A percentile compares a stretch with the other conserved stretches of the same genome.
Evolutionary conservation across 2,113 vertebrate species (phyloP).

Genomic region (Colossoma macropomum): DNA sequence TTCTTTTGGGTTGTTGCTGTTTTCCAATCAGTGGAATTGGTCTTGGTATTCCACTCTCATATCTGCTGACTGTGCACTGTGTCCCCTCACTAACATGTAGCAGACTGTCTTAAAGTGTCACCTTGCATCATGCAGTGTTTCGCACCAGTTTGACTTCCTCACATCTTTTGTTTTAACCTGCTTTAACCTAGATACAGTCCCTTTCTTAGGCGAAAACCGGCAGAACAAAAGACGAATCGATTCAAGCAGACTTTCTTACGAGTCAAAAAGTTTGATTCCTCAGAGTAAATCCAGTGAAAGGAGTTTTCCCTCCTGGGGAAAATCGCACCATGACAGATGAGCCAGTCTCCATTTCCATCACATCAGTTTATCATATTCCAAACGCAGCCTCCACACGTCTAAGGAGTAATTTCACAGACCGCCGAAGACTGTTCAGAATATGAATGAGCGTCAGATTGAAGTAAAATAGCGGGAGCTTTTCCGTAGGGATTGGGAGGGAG

Average conservation of each 20-base stretch:
- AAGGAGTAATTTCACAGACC: constrained; percentile 14
- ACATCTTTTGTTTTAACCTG: constrained; percentile 28
- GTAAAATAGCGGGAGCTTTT: background rate
- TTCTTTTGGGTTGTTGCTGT: background rate
- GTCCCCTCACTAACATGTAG: constrained; percentile 20
- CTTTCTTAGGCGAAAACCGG: background rate
- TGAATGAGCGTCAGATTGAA: background rate
- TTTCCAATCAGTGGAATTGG: constrained; percentile 37
- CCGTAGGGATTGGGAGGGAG: background rate
- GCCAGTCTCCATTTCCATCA: background rate
- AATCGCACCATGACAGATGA: constrained; percentile 28
- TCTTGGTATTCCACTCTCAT: constrained; percentile 8
- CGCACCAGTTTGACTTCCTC: background rate
- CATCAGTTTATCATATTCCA: constrained; percentile 31
- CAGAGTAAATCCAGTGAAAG: constrained; percentile 17
- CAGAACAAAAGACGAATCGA: background rate
- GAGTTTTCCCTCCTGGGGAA: constrained; percentile 27
- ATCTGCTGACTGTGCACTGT: constrained; percentile 13
- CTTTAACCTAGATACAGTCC: background rate
- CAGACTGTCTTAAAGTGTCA: constrained; percentile 25
- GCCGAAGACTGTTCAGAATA: constrained; percentile 15
- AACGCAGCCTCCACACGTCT: constrained; percentile 20
- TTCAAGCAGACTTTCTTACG: background rate
- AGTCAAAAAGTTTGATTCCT: constrained; percentile 30
- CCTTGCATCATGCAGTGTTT: constrained; percentile 27